Percentiles rank a stretch among this genome's conserved stretches.
phyloP scores from a whole-genome alignment of 2,113 vertebrate genomes.

The Labrus mixtus region DNA sequence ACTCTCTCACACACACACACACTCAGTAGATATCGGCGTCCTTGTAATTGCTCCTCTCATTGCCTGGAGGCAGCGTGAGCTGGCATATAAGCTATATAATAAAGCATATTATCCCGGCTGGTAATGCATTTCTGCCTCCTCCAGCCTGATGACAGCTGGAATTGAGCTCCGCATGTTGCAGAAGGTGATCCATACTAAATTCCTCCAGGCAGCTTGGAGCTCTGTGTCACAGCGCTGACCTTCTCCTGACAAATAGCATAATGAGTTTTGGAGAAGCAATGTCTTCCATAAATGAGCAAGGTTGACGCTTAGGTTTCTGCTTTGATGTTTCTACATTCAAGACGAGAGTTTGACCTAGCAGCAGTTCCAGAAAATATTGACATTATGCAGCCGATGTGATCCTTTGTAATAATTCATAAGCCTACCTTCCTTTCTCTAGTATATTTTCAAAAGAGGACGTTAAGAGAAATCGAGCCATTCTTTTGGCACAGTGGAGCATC shows the following conservation, averaged over 20 bases:
- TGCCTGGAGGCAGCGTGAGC: slow-evolving; percentile 77
- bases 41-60: slow-evolving; percentile 84
- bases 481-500: background rate
- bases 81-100: slow-evolving; percentile 78
- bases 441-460: too few species aligned
- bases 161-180: slow-evolving; percentile 74
- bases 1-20: slow-evolving; percentile 33
- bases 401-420: slow-evolving; percentile 1
- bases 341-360: slow-evolving; percentile 21
- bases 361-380: slow-evolving; percentile 7
- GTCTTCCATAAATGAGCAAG: slow-evolving; percentile 71
- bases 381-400: background rate
- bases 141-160: slow-evolving; percentile 81
- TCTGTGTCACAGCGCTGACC: slow-evolving; percentile 73
- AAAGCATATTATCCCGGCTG: slow-evolving; percentile 81
- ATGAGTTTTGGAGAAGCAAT: slow-evolving; percentile 74
- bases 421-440: too few species aligned
- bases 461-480: background rate
- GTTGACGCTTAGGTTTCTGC: slow-evolving; percentile 42
- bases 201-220: slow-evolving; percentile 73
- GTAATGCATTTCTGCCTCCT: slow-evolving; percentile 82
- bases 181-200: slow-evolving; percentile 78
- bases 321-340: slow-evolving; percentile 50
- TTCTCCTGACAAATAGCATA: slow-evolving; percentile 80
- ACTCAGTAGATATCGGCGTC: slow-evolving; percentile 52